Evolutionary conservation across 2,113 vertebrate genomes (phyloP), one percentile per base, ranked within the genome.

Genomic region (Vireo altiloquus): DNA sequence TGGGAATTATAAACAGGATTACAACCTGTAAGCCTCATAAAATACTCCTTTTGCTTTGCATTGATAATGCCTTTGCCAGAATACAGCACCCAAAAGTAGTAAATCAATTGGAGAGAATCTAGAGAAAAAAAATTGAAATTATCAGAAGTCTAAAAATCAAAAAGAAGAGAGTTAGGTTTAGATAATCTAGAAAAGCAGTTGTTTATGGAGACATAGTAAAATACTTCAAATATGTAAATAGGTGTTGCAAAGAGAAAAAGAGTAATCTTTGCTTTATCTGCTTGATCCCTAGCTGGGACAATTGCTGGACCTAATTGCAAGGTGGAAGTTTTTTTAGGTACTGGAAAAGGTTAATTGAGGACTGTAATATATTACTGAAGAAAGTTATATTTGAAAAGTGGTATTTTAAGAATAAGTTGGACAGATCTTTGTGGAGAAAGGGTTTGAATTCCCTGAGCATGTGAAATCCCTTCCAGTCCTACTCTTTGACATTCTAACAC

Each of bases 1-100:
- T 90, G 82, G 88, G 85, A 94, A 64, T 93, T 90, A 81, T 92
- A 94, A 96, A 84, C 82, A 95, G 70, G 18, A 86, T 86, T 94
- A 47, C 68, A 95, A 70, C 85, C 54, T 92, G 63, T 57, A 61
- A 94, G 49, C 68, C 50, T 93, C 2, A 0, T 90, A 72, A 95
- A 93, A 76, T 90, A 80, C 20, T 96, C 35, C 23, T 95, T 88
- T 94, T 94, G 54, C 82, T 92, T 50, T 83, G 63, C 1, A 5
- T 54, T 88, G 64, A 33, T 90, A 94, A 70, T 88, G 71, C 9
- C 28, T 94, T 96, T 90, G 57, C 70, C 57, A 92, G 71, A 92
- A 46, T 46, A 61, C 23, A 80, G 31, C 31, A 77, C 64, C 27
- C 69, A 49, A 79, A 80, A 74, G 15, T 54, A 82, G 28, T 77